A percentile compares a stretch with the other conserved stretches of the same genome.
These are phyloP conservation scores for Troglohyphantes excavatus DNA, from an alignment of 2,888 invertebrate genomes.

Conservation along the genomic window DNA sequence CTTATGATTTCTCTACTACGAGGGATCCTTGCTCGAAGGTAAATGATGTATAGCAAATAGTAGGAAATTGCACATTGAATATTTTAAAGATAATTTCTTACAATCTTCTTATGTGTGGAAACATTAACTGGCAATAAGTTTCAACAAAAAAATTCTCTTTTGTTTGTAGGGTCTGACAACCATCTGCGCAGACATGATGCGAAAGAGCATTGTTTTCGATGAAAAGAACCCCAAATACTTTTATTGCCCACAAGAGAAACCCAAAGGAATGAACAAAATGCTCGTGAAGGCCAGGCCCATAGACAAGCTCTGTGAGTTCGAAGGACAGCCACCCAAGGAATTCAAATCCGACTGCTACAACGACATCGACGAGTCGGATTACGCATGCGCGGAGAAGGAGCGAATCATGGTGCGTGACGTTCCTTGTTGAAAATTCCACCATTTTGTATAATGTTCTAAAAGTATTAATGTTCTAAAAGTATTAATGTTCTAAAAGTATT, in stretches of 20 bases:
- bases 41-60: too few species aligned
- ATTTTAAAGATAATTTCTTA: too few species aligned
- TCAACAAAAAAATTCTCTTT: too few species aligned
- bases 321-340: slow-evolving; percentile 87
- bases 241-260: slow-evolving; percentile 90
- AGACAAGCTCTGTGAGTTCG: slow-evolving; percentile 89
- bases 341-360: slow-evolving; percentile 91
- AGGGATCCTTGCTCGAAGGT: too few species aligned
- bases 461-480: too few species aligned
- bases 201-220: slow-evolving; percentile 90
- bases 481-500: too few species aligned
- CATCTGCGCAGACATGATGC: slow-evolving; percentile 88
- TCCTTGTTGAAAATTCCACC: too few species aligned
- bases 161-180: slow-evolving; percentile 80
- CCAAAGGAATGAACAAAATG: slow-evolving; percentile 87
- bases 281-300: slow-evolving; percentile 86
- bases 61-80: too few species aligned
- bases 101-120: too few species aligned
- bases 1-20: too few species aligned
- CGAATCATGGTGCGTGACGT: slow-evolving; percentile 87
- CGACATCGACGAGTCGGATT: slow-evolving; percentile 90
- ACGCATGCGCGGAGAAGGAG: slow-evolving; percentile 91
- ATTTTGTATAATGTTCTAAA: too few species aligned
- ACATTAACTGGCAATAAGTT: too few species aligned
- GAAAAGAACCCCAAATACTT: slow-evolving; percentile 91